A percentile compares a stretch with the other conserved stretches of the same genome.
Conservation (phyloP, 2,113 vertebrate genomes). For the Percopsis transmontana region DNA sequence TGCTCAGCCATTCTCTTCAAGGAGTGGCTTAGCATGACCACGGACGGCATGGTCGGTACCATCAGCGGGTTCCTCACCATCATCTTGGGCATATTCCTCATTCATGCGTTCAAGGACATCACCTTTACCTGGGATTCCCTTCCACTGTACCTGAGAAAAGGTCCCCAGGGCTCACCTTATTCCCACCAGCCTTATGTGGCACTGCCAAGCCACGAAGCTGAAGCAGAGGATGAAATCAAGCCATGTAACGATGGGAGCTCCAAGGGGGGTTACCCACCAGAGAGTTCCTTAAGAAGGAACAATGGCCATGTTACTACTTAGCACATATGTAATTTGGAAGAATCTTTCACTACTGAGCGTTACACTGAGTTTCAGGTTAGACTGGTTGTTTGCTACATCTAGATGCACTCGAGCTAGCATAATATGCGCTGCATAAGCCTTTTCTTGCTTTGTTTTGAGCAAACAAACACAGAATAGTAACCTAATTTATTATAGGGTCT, state of each 20-base stretch:
- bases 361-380: conserved; percentile 9
- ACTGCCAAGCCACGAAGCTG: conserved; percentile 48
- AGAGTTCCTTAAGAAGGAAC: neutral
- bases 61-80: conserved; percentile 85
- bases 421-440: conserved; percentile 1
- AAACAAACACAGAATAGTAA: neutral
- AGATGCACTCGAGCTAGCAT: neutral
- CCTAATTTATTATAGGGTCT: neutral
- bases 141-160: conserved; percentile 74
- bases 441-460: neutral
- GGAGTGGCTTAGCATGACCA: conserved; percentile 82
- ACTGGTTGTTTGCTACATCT: conserved; percentile 18
- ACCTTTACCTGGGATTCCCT: conserved; percentile 75
- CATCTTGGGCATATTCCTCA: conserved; percentile 82
- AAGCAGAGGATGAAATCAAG: conserved; percentile 30
- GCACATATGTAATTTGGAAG: conserved; percentile 18
- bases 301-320: neutral
- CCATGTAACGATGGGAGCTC: conserved; percentile 33
- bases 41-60: conserved; percentile 72
- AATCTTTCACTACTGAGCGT: conserved; percentile 11
- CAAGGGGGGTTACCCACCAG: conserved; percentile 39
- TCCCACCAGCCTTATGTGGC: conserved; percentile 58
- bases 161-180: conserved; percentile 36
- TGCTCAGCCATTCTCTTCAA: conserved; percentile 88
- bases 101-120: conserved; percentile 81